phyloP scores from a whole-genome alignment of 2,888 invertebrate genomes.

The Zonitis immaculata region DNA sequence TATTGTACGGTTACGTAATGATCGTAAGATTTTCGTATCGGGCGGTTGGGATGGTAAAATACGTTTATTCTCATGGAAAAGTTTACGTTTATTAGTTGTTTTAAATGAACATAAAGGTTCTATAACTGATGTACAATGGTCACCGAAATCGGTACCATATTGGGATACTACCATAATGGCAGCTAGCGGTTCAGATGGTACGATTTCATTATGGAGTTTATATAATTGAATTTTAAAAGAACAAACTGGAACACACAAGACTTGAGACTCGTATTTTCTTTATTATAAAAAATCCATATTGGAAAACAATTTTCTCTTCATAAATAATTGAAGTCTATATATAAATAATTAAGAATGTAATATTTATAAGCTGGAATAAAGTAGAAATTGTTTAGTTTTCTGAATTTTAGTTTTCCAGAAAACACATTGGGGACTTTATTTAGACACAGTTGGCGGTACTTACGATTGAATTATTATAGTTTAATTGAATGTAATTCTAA shows the following conservation, averaged over 20 bases:
- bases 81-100: slow-evolving; percentile 65
- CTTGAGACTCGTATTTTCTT: neutral
- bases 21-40: slow-evolving; percentile 67
- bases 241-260: neutral
- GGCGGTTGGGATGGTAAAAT: slow-evolving; percentile 76
- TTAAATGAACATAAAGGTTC: slow-evolving; percentile 68
- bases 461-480: no score
- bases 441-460: no score
- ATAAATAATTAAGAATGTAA: no score
- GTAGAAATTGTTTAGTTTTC: no score
- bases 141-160: slow-evolving; percentile 57
- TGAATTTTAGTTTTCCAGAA: no score
- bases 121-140: slow-evolving; percentile 69
- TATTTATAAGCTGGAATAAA: no score
- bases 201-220: slow-evolving; percentile 75
- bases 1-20: slow-evolving; percentile 61
- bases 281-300: neutral
- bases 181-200: slow-evolving; percentile 68
- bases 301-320: no score
- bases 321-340: no score
- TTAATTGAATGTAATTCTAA: no score
- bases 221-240: slow-evolving; percentile 55
- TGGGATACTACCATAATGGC: slow-evolving; percentile 78
- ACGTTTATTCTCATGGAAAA: slow-evolving; percentile 74
- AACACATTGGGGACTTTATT: no score